These are phyloP conservation scores for Pelobates cultripes DNA, from an alignment of 2,797 vertebrate genomes.

Conservation along the genomic window DNA sequence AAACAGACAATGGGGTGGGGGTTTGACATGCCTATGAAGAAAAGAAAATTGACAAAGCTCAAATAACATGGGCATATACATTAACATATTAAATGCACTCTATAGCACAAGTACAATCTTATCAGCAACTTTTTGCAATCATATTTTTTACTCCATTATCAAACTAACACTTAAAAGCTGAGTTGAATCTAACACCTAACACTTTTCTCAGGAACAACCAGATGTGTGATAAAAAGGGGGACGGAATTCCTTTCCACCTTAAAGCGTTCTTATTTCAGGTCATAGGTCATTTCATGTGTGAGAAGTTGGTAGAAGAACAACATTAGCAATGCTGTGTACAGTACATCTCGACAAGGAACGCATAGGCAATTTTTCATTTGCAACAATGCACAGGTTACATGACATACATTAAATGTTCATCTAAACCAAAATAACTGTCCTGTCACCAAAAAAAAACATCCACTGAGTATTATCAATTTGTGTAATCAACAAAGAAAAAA, in stretches of 20 bases:
- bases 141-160: no score
- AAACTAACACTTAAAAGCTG: background rate
- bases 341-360: slow-evolving; percentile 7
- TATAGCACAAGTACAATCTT: no score
- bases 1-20: no score
- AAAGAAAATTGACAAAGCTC: no score
- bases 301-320: slow-evolving; percentile 51
- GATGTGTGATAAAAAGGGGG: slow-evolving; percentile 22
- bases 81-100: no score
- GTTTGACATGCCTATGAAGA: no score
- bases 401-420: background rate
- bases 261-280: slow-evolving; percentile 34
- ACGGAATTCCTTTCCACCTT: slow-evolving; percentile 21
- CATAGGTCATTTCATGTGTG: slow-evolving; percentile 40
- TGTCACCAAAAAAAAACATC: background rate
- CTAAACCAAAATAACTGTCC: background rate
- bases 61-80: no score
- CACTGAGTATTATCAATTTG: background rate
- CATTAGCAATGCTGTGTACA: slow-evolving; percentile 25
- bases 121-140: background rate
- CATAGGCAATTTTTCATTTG: background rate
- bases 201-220: slow-evolving; percentile 6
- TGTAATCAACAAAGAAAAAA: background rate
- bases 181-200: slow-evolving; percentile 12
- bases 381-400: background rate